These are phyloP conservation scores for Deroplatys truncata DNA, from an alignment of 2,888 invertebrate species.

Conservation along the genomic window DNA sequence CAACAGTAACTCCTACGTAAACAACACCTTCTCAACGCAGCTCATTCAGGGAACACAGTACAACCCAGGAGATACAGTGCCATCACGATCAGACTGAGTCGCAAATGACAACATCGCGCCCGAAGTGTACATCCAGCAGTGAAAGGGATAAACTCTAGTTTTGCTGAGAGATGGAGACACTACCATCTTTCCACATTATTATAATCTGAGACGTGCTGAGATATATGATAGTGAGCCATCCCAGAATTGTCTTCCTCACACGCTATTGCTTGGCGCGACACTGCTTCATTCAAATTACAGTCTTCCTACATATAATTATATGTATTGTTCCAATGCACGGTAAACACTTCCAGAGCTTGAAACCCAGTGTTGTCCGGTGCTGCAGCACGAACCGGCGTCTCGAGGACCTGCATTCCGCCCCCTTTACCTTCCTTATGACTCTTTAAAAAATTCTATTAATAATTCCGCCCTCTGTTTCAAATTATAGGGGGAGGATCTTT, in stretches of 20 bases:
- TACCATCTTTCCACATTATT: no score
- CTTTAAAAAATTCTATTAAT: constrained; percentile 13
- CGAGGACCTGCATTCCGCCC: not conserved
- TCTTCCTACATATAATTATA: not conserved
- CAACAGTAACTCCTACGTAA: no score
- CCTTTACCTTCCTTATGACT: not conserved
- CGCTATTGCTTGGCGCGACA: not conserved
- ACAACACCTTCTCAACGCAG: no score
- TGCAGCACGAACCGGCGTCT: not conserved
- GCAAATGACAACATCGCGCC: no score
- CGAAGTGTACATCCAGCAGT: no score
- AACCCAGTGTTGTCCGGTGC: not conserved
- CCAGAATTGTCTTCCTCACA: not conserved
- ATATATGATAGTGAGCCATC: not conserved
- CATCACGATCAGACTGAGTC: no score
- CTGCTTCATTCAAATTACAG: not conserved
- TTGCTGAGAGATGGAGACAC: no score
- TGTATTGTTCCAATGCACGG: not conserved
- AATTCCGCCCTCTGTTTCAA: constrained; percentile 20
- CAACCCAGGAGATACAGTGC: no score
- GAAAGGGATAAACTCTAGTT: no score
- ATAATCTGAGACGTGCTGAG: not conserved
- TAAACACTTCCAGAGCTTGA: not conserved
- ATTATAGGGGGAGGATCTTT: constrained; percentile 10
- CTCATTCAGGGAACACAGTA: no score